A percentile compares a stretch with the other conserved stretches of the same genome.
Conservation (phyloP, 2,888 invertebrate species). For the Amblyjoppa fuscipennis region DNA sequence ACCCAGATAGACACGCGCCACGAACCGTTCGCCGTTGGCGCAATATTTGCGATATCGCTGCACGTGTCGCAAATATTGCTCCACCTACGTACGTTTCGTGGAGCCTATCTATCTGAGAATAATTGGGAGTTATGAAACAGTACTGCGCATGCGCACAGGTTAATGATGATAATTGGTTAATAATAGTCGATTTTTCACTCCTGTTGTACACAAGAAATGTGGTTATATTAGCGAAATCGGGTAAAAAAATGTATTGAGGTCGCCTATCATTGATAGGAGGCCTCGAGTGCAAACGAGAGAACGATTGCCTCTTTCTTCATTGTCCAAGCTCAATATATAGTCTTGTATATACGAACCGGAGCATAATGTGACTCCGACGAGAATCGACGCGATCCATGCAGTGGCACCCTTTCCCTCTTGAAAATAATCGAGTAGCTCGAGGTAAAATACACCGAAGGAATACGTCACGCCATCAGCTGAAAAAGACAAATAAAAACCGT, state of each 20-base stretch:
- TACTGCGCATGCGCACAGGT: too few relatives aligned
- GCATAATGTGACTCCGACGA: slow-evolving; percentile 97
- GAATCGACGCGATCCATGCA: slow-evolving; percentile 96
- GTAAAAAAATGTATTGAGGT: slow-evolving; percentile 7
- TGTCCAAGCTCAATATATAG: neutral
- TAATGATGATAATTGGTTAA: too few relatives aligned
- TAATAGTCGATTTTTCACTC: too few relatives aligned
- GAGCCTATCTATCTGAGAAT: too few relatives aligned
- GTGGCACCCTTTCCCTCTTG: slow-evolving; percentile 94
- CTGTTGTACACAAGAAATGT: too few relatives aligned
- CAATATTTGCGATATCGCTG: too few relatives aligned
- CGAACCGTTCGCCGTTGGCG: too few relatives aligned
- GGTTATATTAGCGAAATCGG: too few relatives aligned
- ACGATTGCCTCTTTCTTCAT: slow-evolving; percentile 77
- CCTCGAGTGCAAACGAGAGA: slow-evolving; percentile 65
- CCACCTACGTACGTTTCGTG: too few relatives aligned
- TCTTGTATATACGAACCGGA: slow-evolving; percentile 89
- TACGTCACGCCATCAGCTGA: slow-evolving; percentile 99
- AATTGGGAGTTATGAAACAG: too few relatives aligned
- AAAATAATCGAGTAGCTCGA: slow-evolving; percentile 94
- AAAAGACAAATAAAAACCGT: slow-evolving; percentile 79
- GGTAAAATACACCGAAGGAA: slow-evolving; percentile 97
- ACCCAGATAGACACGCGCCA: neutral
- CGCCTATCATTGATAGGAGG: slow-evolving; percentile 19
- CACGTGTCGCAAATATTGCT: too few relatives aligned